Conservation (phyloP, 2,888 invertebrate species). For the Sinelater perroti region DNA sequence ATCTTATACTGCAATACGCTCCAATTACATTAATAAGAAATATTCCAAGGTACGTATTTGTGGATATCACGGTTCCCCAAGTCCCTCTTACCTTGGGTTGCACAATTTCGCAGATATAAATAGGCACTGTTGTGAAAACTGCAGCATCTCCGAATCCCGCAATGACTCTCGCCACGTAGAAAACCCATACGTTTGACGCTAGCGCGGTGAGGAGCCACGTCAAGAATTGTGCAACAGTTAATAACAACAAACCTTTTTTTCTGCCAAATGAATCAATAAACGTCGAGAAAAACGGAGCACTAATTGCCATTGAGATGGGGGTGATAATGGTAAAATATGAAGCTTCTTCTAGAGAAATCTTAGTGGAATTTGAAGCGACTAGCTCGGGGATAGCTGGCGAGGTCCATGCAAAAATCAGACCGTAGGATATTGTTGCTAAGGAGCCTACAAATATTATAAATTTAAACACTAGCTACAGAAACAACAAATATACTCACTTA, state of each 20-base stretch:
- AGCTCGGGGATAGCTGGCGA: slow-evolving; percentile 25
- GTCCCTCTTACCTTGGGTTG: slow-evolving; percentile 50
- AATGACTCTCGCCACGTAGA: slow-evolving; percentile 50
- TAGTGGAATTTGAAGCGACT: slow-evolving; percentile 8
- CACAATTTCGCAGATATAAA: slow-evolving; percentile 51
- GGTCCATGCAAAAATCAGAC: slow-evolving; percentile 19
- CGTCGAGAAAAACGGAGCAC: slow-evolving; percentile 33
- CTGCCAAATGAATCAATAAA: slow-evolving; percentile 43
- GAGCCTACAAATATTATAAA: slow-evolving; percentile 12
- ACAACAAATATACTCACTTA: too few species aligned
- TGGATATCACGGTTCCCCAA: slow-evolving; percentile 50
- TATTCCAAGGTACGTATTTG: slow-evolving; percentile 46
- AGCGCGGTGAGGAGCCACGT: slow-evolving; percentile 45
- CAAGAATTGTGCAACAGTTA: slow-evolving; percentile 47
- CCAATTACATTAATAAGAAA: slow-evolving; percentile 50
- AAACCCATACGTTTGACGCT: slow-evolving; percentile 47
- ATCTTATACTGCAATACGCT: slow-evolving; percentile 40
- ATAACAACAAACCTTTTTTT: slow-evolving; percentile 43
- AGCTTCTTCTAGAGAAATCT: slow-evolving; percentile 39
- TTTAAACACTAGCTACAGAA: too few species aligned
- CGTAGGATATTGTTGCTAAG: slow-evolving; percentile 5
- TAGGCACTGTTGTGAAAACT: slow-evolving; percentile 44
- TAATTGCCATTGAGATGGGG: slow-evolving; percentile 37
- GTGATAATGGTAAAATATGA: slow-evolving; percentile 44
- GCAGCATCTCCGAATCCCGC: slow-evolving; percentile 48